A percentile compares a stretch with the other conserved stretches of the same genome.
These are phyloP conservation scores for Andrena haemorrhoa DNA, from an alignment of 2,888 invertebrate species.

Conservation along the genomic window DNA sequence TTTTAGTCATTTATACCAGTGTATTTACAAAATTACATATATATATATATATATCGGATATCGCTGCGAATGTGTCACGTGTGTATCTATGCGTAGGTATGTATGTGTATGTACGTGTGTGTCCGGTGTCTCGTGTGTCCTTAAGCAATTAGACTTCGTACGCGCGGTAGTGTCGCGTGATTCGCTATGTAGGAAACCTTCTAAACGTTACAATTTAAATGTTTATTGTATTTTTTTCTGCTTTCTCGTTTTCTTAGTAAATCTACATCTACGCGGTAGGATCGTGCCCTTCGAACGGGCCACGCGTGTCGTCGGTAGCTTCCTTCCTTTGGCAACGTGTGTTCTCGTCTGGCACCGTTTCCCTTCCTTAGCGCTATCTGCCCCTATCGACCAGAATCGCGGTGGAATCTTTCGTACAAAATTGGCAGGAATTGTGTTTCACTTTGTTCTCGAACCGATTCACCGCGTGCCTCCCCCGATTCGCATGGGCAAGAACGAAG, in stretches of 20 bases:
- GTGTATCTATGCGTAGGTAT: slow-evolving; percentile 31
- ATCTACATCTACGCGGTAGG: slow-evolving; percentile 66
- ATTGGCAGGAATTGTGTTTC: slow-evolving; percentile 55
- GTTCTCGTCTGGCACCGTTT: slow-evolving; percentile 39
- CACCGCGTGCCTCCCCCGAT: slow-evolving; percentile 16
- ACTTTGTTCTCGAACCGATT: slow-evolving; percentile 24
- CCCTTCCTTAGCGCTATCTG: slow-evolving; percentile 28
- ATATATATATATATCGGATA: slow-evolving; percentile 60
- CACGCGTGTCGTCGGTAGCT: slow-evolving; percentile 29
- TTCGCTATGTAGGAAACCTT: slow-evolving; percentile 66
- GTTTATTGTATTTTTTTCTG: slow-evolving; percentile 11
- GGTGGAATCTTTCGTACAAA: slow-evolving; percentile 54
- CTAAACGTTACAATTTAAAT: slow-evolving; percentile 69
- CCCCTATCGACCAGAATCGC: slow-evolving; percentile 32
- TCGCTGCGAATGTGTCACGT: slow-evolving; percentile 55
- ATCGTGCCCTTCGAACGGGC: slow-evolving; percentile 49
- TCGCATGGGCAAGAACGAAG: not conserved
- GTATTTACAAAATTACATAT: slow-evolving; percentile 72
- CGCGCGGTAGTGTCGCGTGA: slow-evolving; percentile 34
- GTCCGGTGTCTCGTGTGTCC: slow-evolving; percentile 45
- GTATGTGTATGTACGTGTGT: slow-evolving; percentile 14
- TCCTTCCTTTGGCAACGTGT: slow-evolving; percentile 41
- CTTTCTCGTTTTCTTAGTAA: slow-evolving; percentile 52
- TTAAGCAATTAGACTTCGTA: slow-evolving; percentile 62
- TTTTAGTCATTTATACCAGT: slow-evolving; percentile 53